phyloP scores from a whole-genome alignment of 1,140 invertebrate genomes.

The Bombus breviceps region DNA sequence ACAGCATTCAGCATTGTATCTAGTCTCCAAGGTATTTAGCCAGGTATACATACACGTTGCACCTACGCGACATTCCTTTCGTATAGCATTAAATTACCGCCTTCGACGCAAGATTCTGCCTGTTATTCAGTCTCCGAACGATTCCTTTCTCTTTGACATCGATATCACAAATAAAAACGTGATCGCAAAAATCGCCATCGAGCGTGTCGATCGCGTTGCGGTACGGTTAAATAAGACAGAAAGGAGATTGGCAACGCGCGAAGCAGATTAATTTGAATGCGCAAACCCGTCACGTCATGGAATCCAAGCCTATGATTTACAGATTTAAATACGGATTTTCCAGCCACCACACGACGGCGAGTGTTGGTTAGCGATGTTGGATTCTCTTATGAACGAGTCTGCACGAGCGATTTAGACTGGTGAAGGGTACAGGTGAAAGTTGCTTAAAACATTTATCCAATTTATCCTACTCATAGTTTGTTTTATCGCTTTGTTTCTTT shows the following conservation, averaged over 20 bases:
- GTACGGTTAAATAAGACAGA: conserved; percentile 9
- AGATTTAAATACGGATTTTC: conserved; percentile 1
- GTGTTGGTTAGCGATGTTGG: neutral
- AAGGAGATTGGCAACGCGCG: neutral
- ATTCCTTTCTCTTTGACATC: conserved; percentile 54
- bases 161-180: neutral
- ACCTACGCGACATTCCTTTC: conserved; percentile 37
- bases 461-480: neutral
- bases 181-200: conserved; percentile 10
- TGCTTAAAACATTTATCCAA: neutral
- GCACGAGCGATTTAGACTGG: neutral
- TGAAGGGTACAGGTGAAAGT: conserved; percentile 9
- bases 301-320: conserved; percentile 14
- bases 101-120: conserved; percentile 22
- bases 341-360: neutral
- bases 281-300: no score
- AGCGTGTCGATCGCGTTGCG: neutral
- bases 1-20: neutral
- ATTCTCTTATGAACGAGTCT: neutral
- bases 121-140: conserved; percentile 2
- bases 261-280: conserved; percentile 7
- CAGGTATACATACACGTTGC: neutral
- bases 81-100: neutral
- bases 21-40: neutral
- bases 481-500: neutral